Conservation (phyloP, 2,888 invertebrate genomes). For the Heliconius erato region DNA sequence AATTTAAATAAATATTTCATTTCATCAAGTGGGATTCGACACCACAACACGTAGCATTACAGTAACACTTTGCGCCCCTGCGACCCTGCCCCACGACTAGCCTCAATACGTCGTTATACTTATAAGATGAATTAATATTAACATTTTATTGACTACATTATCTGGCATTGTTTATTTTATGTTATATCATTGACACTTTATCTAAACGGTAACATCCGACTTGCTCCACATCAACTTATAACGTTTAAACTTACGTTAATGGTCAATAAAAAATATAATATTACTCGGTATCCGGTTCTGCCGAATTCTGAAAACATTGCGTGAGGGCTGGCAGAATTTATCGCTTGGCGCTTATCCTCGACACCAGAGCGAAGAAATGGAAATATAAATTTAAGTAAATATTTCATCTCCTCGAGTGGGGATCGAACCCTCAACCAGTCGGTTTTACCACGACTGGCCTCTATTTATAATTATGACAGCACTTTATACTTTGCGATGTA, state of each 20-base stretch:
- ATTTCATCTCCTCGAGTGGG: too few relatives aligned
- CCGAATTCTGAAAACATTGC: too few relatives aligned
- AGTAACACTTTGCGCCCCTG: too few relatives aligned
- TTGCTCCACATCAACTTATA: background rate
- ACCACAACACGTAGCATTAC: too few relatives aligned
- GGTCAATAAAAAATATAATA: background rate
- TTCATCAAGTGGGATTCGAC: background rate
- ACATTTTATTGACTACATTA: background rate
- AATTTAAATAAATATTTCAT: background rate
- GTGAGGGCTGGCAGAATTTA: too few relatives aligned
- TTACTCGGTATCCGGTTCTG: too few relatives aligned
- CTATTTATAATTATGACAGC: background rate
- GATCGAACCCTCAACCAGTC: too few relatives aligned
- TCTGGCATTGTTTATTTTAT: background rate
- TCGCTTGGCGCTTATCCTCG: too few relatives aligned
- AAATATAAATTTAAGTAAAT: too few relatives aligned
- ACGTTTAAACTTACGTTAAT: background rate
- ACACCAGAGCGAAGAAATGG: too few relatives aligned
- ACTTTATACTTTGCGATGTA: too few relatives aligned
- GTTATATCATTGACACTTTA: background rate
- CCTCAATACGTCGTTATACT: background rate
- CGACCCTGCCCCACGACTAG: background rate
- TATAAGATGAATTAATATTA: background rate
- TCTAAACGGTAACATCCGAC: slow-evolving; percentile 11
- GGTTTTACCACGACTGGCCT: too few relatives aligned